phyloP scores from a whole-genome alignment of 1,140 invertebrate species.

The Drosophila novamexicana region DNA sequence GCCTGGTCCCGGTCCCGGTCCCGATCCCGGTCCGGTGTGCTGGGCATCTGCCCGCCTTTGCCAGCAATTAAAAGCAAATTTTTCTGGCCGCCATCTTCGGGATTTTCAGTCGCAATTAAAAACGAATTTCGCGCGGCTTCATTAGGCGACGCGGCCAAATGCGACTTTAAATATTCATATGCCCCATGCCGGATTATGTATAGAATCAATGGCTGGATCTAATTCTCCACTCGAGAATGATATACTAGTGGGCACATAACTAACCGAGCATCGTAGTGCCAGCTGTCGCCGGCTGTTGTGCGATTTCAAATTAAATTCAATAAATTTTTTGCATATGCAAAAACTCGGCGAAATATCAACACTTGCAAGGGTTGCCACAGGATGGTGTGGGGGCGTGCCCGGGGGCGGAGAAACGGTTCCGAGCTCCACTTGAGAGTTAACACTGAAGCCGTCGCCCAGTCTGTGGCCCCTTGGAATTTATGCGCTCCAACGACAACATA shows the following conservation, averaged over 20 bases:
- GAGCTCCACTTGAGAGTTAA: slow-evolving; percentile 25
- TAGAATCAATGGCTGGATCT: slow-evolving; percentile 11
- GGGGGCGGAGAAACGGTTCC: not conserved
- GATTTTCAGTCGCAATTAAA: slow-evolving; percentile 75
- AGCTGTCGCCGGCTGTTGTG: slow-evolving; percentile 65
- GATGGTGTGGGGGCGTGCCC: not conserved
- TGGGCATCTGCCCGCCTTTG: slow-evolving; percentile 26
- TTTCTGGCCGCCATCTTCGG: slow-evolving; percentile 76
- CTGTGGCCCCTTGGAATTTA: slow-evolving; percentile 77
- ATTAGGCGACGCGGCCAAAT: slow-evolving; percentile 58
- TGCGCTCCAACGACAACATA: slow-evolving; percentile 80
- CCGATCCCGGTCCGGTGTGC: not conserved
- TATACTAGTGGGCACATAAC: slow-evolving; percentile 32
- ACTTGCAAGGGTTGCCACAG: slow-evolving; percentile 51
- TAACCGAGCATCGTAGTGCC: slow-evolving; percentile 40
- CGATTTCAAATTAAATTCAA: slow-evolving; percentile 83
- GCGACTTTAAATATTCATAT: slow-evolving; percentile 78
- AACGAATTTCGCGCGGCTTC: slow-evolving; percentile 80
- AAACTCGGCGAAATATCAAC: slow-evolving; percentile 64
- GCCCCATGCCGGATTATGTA: slow-evolving; percentile 31
- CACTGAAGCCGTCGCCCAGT: slow-evolving; percentile 60
- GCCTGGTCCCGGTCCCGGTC: not conserved
- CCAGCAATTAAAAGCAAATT: slow-evolving; percentile 78
- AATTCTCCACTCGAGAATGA: slow-evolving; percentile 40
- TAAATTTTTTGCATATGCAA: slow-evolving; percentile 75